Evolutionary conservation across 1,140 invertebrate species (phyloP), one percentile per base, ranked within the genome.

Genomic region (Habropoda laboriosa): DNA sequence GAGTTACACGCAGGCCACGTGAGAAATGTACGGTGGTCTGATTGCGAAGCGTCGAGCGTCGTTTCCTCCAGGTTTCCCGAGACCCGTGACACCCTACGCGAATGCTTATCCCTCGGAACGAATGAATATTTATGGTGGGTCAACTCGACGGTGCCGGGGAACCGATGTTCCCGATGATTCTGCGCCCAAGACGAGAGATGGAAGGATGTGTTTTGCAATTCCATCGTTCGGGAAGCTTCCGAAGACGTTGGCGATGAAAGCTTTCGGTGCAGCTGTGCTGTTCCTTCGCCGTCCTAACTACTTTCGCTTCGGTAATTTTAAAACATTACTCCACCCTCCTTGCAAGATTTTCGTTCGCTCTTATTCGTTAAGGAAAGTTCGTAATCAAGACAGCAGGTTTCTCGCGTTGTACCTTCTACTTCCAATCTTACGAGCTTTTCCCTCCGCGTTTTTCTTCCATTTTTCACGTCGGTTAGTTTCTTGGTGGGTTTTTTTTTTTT

Each of bases 71-170:
- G 53, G n/a, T n/a, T n/a, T n/a, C 2, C 53, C 45, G 7, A 16
- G 35, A n/a, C 27, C 13, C 45, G 24, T 42, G 68, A 81, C 58
- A 79, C 27, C 32, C 18, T 45, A 80, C 49, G n/a, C n/a, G 79
- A 88, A 90, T 90, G 89, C 89, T 90, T 90, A 89, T 90, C 87
- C 84, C 71, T 80, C 0, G 83, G 82, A 81, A 79, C 73, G 71
- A 61, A 90, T 91, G 89, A 91, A 91, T 91, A 91, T 91, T 90
- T 91, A 91, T 91, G 81, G 10, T 27, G 57, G 79, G 68, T 82
- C 74, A 80, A 64, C 57, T 67, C 72, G 61, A 45, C 55, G 13
- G 13, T 10, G n/a, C n/a, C n/a, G n/a, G 40, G 32, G 38, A 55
- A 55, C 55, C 75, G 73, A 63, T 66, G 47, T 53, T 40, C 72